phyloP scores from a whole-genome alignment of 2,888 invertebrate genomes.

The Catocala fraxini region DNA sequence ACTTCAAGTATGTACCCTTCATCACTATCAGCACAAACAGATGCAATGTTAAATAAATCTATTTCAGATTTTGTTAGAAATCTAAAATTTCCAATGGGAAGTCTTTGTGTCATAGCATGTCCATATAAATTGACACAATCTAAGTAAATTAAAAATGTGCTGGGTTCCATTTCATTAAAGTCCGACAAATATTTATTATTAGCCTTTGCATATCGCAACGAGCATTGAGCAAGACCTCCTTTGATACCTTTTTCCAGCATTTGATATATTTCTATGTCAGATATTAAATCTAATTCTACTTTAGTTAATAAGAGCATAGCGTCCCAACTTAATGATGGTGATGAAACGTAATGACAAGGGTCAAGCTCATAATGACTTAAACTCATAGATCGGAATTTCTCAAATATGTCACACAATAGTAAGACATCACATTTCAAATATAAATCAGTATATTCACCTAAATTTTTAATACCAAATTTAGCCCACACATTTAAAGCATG shows the following conservation, averaged over 20 bases:
- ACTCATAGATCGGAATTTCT: too few relatives aligned
- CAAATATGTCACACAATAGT: not conserved
- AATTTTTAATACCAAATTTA: not conserved
- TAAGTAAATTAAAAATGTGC: too few relatives aligned
- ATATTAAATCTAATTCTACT: not conserved
- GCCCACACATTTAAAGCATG: too few relatives aligned
- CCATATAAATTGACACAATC: too few relatives aligned
- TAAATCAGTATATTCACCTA: conserved; percentile 9
- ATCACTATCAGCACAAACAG: too few relatives aligned
- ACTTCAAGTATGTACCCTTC: too few relatives aligned
- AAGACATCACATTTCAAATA: conserved; percentile 2
- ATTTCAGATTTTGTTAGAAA: too few relatives aligned
- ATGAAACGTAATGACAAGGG: not conserved
- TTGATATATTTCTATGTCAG: not conserved
- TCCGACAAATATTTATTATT: not conserved
- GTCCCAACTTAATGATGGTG: not conserved
- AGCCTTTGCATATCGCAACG: not conserved
- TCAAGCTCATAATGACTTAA: too few relatives aligned
- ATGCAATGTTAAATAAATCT: too few relatives aligned
- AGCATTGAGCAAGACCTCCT: not conserved
- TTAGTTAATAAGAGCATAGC: not conserved
- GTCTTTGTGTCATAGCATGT: too few relatives aligned
- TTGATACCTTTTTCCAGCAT: not conserved
- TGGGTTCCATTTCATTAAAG: not conserved
- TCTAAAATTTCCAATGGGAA: too few relatives aligned